phyloP scores from a whole-genome alignment of 2,113 vertebrate species.

The Haemorhous mexicanus region DNA sequence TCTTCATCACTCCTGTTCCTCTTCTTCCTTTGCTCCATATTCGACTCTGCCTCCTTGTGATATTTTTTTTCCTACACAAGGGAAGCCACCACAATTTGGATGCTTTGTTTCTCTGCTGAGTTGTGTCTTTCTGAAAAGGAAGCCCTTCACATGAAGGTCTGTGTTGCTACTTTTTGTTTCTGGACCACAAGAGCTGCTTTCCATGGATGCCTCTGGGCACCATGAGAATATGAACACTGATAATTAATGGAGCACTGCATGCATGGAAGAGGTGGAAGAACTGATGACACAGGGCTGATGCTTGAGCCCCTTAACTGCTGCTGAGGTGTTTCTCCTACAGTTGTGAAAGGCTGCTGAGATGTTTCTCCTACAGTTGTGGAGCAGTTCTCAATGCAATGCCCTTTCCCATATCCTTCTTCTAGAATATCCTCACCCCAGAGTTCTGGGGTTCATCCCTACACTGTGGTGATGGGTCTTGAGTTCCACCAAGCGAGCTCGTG shows the following conservation, averaged over 20 bases:
- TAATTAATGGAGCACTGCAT: not conserved
- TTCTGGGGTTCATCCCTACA: not conserved
- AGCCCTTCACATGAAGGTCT: not conserved
- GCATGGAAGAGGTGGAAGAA: not conserved
- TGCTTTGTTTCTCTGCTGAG: not conserved
- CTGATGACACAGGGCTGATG: not conserved
- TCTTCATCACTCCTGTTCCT: not conserved
- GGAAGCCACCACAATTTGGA: not conserved
- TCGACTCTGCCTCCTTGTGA: not conserved
- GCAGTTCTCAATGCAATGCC: not conserved
- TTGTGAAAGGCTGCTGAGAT: not conserved
- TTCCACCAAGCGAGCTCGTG: not conserved
- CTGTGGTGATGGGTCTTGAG: fast-evolving
- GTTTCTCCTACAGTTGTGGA: not conserved
- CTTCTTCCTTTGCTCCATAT: not conserved
- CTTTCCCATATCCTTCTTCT: not conserved
- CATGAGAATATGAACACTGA: not conserved
- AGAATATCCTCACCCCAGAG: not conserved
- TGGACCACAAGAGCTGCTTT: not conserved
- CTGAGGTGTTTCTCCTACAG: not conserved
- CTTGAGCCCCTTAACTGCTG: not conserved
- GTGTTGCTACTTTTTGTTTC: not conserved
- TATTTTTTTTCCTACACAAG: not conserved
- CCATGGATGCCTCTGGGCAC: not conserved
- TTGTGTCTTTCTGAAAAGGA: not conserved